Base-by-base conservation (phyloP, 2,888 invertebrate genomes). In the Harpalus rufipes region DNA sequence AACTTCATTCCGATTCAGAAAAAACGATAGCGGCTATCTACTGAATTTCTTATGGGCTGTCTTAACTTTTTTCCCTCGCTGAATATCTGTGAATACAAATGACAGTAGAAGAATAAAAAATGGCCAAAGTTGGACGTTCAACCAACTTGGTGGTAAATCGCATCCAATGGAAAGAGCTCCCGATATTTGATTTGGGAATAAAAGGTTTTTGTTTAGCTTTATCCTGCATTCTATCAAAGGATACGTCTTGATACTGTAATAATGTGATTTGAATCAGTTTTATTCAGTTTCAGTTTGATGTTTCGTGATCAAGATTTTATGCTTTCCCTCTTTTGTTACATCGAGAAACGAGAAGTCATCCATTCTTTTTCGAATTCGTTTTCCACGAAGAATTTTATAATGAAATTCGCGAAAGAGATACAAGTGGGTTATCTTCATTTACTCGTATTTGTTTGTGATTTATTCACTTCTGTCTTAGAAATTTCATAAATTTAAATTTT, bases 141-240 rank as follows among this genome's bases (percentile, higher is more conserved):
- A 61, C 61, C 21, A 10, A 63, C 61, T 63, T 41, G 68, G 68
- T 41, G 74, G 68, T 44, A 14, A 51, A 74, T 74, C 7, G 74
- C 39, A 39, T 21, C 21, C 21, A 21, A 1, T 21, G 21, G 21
- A 21, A 21, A 41, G 41, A 74, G 39, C 39, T 74, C 21, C 10
- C 44, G 18, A 10, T 56, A 76, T 76, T 76, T 76, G 76, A 76
- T 76, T 76, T 56, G 76, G 21, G 25, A 76, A 76, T 76, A 76
- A 76, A 76, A 76, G 76, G 76, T 56, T 76, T 76, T 74, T 76
- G 76, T 44, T 76, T 76, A 65, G 65, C 59, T 65, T 65, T 39
- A 65, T 65, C 65, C 65, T 25, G 65, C 65, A 39, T 65, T 65
- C 25, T 65, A 65, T 65, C 65, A 65, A 65, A 65, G 65, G 65